Base-by-base conservation (phyloP, 2,113 vertebrate genomes). In the Balaeniceps rex region DNA sequence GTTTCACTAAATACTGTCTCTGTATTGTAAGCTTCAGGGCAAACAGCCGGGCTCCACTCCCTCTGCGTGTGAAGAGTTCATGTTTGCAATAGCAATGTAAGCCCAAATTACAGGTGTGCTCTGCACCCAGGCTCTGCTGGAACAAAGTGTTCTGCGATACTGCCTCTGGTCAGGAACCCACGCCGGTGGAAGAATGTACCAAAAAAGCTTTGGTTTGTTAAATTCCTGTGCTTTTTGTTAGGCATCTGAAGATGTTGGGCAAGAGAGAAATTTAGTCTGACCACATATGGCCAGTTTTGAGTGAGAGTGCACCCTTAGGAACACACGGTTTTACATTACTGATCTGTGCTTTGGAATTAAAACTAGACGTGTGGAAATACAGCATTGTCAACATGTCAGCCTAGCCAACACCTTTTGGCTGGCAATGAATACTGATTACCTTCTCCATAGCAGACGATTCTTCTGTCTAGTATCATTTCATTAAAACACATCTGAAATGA, bases 311-410 rank as follows among this genome's bases (percentile, higher is more conserved):
- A 85, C 63, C 66, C 46, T 42, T 66, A 80, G 70, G 76, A 94
- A 80, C 78, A 33, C 18, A 19, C 54, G 47, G 14, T 34, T 89
- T 96, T 88, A 66, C 29, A 26, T 79, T 72, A 79, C 65, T 4
- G 2, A 38, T 79, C 60, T 89, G 47, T 93, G 86, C 55, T 90
- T 84, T 81, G 70, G 88, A 97, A 92, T 96, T 94, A 89, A 94
- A 96, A 80, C 69, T 64, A 90, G 70, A 93, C 2, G 6, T 65
- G 87, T 96, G 87, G 85, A 97, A 97, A 93, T 74, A 26, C 29
- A 87, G 58, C 36, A 72, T 24, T 96, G 95, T 95, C 96, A 97
- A 85, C 36, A 17, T 81, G 94, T 95, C 97, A 97, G 87, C 85
- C 78, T 19, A 28, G 51, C 78, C 4, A 5, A 91, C 81, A 94